A percentile compares a stretch with the other conserved stretches of the same genome.
Conservation (phyloP, 2,113 vertebrate species). For the Eupsittula cactorum region DNA sequence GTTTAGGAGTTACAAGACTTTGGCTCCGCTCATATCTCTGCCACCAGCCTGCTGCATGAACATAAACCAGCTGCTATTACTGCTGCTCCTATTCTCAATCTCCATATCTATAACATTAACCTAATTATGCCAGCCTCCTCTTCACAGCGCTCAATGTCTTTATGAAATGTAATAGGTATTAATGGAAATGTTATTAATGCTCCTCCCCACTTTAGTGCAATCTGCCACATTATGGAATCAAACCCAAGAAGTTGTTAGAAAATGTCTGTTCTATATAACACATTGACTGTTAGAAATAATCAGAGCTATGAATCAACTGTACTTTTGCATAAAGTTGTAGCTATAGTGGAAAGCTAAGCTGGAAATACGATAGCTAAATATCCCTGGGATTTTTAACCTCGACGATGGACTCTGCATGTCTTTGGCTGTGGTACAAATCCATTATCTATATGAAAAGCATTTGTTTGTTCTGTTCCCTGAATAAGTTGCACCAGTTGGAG, state of each 20-base stretch:
- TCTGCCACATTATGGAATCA: neutral
- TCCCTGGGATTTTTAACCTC: neutral
- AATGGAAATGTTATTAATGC: neutral
- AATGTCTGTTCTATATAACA: neutral
- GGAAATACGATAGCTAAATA: neutral
- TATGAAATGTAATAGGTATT: neutral
- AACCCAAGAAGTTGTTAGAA: neutral
- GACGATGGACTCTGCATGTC: neutral
- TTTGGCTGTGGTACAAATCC: neutral
- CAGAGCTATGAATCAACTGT: neutral
- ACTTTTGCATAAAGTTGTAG: neutral
- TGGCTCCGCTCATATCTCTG: neutral
- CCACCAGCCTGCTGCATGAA: neutral
- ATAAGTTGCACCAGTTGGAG: neutral
- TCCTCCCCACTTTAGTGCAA: neutral
- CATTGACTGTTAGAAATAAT: neutral
- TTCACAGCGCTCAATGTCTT: neutral
- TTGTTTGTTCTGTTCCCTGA: constrained; percentile 2
- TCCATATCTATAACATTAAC: neutral
- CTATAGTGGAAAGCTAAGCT: neutral
- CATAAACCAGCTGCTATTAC: neutral
- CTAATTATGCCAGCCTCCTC: neutral
- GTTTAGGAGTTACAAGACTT: neutral
- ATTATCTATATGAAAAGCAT: constrained; percentile 17
- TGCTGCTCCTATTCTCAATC: neutral